Evolutionary conservation across 2,113 vertebrate species (phyloP), one percentile per base, ranked within the genome.

Genomic region (Plestiodon gilberti): DNA sequence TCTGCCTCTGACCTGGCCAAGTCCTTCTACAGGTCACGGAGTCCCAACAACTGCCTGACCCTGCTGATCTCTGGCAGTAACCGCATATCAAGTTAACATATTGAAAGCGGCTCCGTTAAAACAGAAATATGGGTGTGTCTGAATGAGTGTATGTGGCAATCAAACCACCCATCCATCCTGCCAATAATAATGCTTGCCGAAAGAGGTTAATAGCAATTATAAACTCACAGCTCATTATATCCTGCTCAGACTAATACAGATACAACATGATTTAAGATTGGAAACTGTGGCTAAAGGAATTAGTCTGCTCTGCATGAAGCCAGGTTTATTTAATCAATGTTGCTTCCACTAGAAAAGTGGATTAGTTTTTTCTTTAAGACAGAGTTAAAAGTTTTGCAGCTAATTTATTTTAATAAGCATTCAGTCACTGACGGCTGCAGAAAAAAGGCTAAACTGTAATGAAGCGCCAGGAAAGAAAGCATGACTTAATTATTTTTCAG

Each of bases 391-490:
- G 95, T 97, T 98, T 96, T 96, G 93, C 92, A 96, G 93, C 94
- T 97, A 95, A 97, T 97, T 97, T 96, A 95, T 97, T 96, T 97
- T 97, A 97, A 96, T 97, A 96, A 97, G 94, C 92, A 93, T 96
- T 95, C 96, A 93, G 91, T 95, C 94, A 96, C 94, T 96, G 96
- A 94, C 74, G 89, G 91, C 87, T 95, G 92, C 87, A 92, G 93
- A 93, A 95, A 95, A 87, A 96, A 95, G 94, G 89, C 92, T 95
- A 96, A 95, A 94, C 91, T 93, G 91, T 94, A 96, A 95, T 96
- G 93, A 96, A 96, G 94, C 95, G 94, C 91, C 71, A 90, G 88
- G 92, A 95, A 97, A 95, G 91, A 96, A 97, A 94, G 95, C 94
- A 96, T 96, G 91, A 95, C 92, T 96, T 95, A 96, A 97, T 97